These are phyloP conservation scores for Nephila pilipes DNA, from an alignment of 1,140 invertebrate genomes.

Conservation along the genomic window DNA sequence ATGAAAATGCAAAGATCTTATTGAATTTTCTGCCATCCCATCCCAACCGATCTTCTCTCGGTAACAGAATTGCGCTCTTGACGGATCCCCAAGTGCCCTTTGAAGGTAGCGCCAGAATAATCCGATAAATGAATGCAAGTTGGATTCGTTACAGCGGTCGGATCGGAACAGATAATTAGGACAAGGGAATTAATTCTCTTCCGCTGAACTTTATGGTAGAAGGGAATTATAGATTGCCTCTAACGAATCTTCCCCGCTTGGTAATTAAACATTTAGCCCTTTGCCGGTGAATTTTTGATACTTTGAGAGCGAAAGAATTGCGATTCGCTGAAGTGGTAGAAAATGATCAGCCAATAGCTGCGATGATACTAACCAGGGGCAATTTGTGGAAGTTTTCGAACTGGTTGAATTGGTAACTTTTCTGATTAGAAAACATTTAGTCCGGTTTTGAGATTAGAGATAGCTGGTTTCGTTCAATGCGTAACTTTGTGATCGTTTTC, in stretches of 20 bases:
- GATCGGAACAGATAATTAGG: conserved; percentile 1
- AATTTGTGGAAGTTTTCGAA: too few relatives aligned
- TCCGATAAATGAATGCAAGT: conserved; percentile 17
- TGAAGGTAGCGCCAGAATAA: not conserved
- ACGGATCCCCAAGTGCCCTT: not conserved
- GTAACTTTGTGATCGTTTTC: too few relatives aligned
- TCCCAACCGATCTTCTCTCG: too few relatives aligned
- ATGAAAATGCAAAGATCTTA: too few relatives aligned
- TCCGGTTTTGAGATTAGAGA: too few relatives aligned
- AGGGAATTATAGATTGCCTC: conserved; percentile 8
- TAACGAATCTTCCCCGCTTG: not conserved
- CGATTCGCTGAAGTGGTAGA: not conserved
- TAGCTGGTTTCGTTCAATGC: too few relatives aligned
- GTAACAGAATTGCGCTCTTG: not conserved
- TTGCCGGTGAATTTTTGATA: conserved; percentile 10
- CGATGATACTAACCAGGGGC: too few relatives aligned
- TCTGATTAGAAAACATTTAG: too few relatives aligned
- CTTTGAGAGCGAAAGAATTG: not conserved
- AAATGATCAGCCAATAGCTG: not conserved
- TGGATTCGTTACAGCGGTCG: not conserved
- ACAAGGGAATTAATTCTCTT: not conserved
- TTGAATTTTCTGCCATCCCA: not conserved
- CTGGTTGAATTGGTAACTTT: too few relatives aligned
- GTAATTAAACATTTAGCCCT: conserved; percentile 30
- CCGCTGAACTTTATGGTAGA: not conserved